These are phyloP conservation scores for Centropristis striata DNA, from an alignment of 2,113 vertebrate species.

Conservation along the genomic window DNA sequence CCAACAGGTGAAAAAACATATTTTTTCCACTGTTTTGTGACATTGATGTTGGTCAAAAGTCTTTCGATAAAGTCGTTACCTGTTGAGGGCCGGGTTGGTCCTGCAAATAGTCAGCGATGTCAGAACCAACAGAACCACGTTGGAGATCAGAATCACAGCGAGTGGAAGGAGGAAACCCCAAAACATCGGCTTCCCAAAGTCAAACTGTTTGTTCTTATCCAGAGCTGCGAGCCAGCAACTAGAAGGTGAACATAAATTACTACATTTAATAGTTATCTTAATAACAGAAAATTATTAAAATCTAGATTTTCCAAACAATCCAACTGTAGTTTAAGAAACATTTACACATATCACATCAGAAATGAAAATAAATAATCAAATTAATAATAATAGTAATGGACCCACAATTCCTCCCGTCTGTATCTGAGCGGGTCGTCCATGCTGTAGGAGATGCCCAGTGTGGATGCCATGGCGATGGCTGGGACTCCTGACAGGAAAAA, in stretches of 20 bases:
- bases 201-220: slow-evolving; percentile 45
- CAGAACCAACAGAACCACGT: slow-evolving; percentile 72
- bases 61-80: neutral
- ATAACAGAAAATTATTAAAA: too few relatives aligned
- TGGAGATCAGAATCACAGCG: slow-evolving; percentile 77
- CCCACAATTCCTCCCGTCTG: slow-evolving; percentile 80
- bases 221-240: slow-evolving; percentile 83
- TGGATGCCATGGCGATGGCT: slow-evolving; percentile 59
- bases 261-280: too few relatives aligned
- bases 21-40: too few relatives aligned
- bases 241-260: too few relatives aligned
- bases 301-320: too few relatives aligned
- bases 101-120: slow-evolving; percentile 71
- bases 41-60: too few relatives aligned
- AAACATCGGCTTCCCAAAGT: slow-evolving; percentile 73
- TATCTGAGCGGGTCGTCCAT: slow-evolving; percentile 65
- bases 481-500: slow-evolving; percentile 68
- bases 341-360: too few relatives aligned
- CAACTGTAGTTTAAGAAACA: too few relatives aligned
- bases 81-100: slow-evolving; percentile 48
- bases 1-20: too few relatives aligned
- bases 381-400: neutral
- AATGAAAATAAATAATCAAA: neutral
- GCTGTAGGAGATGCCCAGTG: slow-evolving; percentile 65
- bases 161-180: slow-evolving; percentile 80